Conservation (phyloP, 1,140 invertebrate species). For the Halesus radiatus region DNA sequence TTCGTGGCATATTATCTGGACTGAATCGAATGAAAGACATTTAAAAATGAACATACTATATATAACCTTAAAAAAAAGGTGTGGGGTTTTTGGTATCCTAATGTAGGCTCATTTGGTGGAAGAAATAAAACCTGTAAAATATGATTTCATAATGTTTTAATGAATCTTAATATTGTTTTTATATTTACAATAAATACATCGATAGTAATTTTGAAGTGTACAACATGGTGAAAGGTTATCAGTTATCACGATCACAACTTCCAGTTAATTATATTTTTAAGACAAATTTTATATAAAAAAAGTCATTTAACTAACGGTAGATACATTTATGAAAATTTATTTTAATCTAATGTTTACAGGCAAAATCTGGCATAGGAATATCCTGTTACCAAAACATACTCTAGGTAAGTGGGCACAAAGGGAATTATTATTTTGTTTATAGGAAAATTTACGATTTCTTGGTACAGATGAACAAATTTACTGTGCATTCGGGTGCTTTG, state of each 20-base stretch:
- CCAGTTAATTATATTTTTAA: conserved; percentile 34
- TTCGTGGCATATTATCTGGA: no score
- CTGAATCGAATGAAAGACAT: no score
- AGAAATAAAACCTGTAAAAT: conserved; percentile 19
- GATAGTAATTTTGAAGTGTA: conserved; percentile 6
- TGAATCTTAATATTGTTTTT: conserved; percentile 46
- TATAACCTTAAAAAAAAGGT: no score
- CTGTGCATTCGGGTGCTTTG: no score
- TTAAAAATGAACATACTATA: not conserved
- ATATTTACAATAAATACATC: conserved; percentile 56
- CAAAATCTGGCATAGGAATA: no score
- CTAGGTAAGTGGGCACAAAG: no score
- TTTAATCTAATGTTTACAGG: no score
- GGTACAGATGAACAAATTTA: no score
- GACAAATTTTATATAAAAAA: not conserved
- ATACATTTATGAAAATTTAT: no score
- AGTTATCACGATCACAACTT: conserved; percentile 42
- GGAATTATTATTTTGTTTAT: no score
- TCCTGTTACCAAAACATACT: no score
- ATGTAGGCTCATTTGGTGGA: not conserved
- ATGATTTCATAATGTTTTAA: conserved; percentile 50
- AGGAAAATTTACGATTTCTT: no score
- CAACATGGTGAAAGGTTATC: conserved; percentile 18
- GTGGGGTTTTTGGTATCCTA: not conserved
- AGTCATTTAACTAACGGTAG: not conserved